These are phyloP conservation scores for Ibidorhyncha struthersii DNA, from an alignment of 2,113 vertebrate species.

Conservation along the genomic window DNA sequence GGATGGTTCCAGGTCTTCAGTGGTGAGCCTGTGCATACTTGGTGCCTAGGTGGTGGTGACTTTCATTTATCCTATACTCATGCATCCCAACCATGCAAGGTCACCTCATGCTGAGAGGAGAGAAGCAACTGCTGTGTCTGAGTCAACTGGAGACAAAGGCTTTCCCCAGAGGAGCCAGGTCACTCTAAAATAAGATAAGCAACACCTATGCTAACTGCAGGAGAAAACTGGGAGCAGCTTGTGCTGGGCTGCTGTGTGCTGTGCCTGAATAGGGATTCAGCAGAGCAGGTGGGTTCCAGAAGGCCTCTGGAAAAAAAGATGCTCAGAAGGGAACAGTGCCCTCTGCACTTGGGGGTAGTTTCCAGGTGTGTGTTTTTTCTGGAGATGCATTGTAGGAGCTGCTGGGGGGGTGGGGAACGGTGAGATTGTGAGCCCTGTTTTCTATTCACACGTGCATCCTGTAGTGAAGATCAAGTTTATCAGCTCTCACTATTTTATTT, in stretches of 20 bases:
- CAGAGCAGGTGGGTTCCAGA: neutral
- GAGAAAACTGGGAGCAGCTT: neutral
- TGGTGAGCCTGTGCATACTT: neutral
- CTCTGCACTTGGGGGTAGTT: neutral
- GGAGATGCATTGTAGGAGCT: neutral
- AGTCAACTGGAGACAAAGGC: neutral
- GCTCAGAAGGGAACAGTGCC: neutral
- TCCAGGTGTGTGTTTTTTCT: neutral
- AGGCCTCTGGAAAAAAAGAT: neutral
- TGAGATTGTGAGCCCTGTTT: neutral
- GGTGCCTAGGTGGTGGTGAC: neutral
- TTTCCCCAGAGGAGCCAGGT: neutral
- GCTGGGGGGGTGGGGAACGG: neutral
- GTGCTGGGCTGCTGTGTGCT: neutral
- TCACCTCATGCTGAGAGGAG: neutral
- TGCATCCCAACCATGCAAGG: neutral
- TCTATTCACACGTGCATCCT: neutral
- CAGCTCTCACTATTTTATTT: neutral
- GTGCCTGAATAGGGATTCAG: neutral
- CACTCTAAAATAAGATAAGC: constrained; percentile 7
- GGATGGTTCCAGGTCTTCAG: neutral
- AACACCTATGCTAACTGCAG: constrained; percentile 17
- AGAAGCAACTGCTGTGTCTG: neutral
- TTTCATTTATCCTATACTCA: neutral
- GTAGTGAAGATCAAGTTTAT: neutral